Percentiles rank a stretch among this genome's conserved stretches.
These are phyloP conservation scores for Microtus ochrogaster DNA, from an alignment of 2,113 vertebrate species.

Conservation along the genomic window DNA sequence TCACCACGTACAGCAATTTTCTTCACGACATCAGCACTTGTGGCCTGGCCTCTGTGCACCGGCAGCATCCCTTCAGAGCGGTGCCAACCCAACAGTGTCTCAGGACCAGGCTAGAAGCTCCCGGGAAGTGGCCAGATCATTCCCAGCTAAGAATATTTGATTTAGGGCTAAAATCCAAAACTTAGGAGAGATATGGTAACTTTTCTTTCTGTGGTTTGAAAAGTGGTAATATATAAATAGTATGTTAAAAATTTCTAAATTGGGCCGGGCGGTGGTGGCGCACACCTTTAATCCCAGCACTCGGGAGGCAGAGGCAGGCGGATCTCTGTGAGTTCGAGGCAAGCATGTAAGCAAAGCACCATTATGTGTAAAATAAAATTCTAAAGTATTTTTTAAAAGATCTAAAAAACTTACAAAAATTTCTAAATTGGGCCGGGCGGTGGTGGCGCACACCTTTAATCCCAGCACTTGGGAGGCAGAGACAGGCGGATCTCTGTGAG, in stretches of 20 bases:
- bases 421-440: no score
- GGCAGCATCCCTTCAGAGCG: not conserved
- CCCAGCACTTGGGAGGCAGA: no score
- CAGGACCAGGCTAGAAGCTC: not conserved
- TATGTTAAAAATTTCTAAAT: not conserved
- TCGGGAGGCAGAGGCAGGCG: no score
- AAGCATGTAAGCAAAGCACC: no score
- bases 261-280: no score
- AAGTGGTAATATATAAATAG: not conserved
- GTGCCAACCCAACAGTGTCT: not conserved
- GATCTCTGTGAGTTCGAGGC: no score
- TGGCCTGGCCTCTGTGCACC: not conserved
- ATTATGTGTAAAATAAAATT: no score
- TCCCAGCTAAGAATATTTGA: slow-evolving; percentile 7
- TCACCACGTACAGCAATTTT: not conserved
- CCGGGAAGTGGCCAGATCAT: not conserved
- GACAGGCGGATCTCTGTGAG: no score
- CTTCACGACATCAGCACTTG: not conserved
- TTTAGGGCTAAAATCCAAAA: not conserved
- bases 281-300: no score
- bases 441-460: no score
- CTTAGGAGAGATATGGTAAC: not conserved
- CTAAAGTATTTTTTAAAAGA: no score
- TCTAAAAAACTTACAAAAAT: no score
- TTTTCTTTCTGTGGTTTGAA: not conserved